Conservation (phyloP, 2,113 vertebrate genomes). For the Ia io region DNA sequence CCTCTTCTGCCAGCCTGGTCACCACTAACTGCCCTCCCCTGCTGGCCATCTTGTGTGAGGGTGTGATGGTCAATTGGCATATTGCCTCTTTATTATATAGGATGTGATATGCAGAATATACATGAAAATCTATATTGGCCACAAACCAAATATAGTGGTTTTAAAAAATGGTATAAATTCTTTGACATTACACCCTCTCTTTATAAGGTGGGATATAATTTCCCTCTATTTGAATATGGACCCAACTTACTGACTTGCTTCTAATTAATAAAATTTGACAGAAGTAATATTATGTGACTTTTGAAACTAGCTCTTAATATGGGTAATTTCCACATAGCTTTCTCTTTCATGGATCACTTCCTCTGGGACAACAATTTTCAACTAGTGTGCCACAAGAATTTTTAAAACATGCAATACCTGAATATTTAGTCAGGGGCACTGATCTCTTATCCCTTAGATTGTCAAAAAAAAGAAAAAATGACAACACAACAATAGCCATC, state of each 20-base stretch:
- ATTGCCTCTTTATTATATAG: too few relatives aligned
- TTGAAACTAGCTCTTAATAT: background rate
- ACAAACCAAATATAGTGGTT: background rate
- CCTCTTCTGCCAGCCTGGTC: too few relatives aligned
- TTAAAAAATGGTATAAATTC: slow-evolving; percentile 11
- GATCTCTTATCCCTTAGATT: background rate
- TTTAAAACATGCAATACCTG: background rate
- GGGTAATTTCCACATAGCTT: background rate
- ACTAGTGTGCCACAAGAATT: background rate
- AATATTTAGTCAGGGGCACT: background rate
- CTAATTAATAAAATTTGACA: background rate
- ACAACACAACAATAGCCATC: background rate
- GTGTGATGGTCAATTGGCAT: too few relatives aligned
- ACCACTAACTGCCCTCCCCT: too few relatives aligned
- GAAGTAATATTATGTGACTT: background rate
- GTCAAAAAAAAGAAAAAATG: background rate
- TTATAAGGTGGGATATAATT: background rate
- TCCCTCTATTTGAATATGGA: background rate
- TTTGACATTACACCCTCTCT: background rate
- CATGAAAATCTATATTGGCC: background rate
- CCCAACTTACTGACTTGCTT: background rate
- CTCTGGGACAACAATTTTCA: background rate
- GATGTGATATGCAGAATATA: background rate
- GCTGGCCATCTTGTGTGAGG: too few relatives aligned
- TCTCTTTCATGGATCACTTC: background rate